Evolutionary conservation across 2,797 vertebrate genomes (phyloP).

Genomic region (Netta rufina): DNA sequence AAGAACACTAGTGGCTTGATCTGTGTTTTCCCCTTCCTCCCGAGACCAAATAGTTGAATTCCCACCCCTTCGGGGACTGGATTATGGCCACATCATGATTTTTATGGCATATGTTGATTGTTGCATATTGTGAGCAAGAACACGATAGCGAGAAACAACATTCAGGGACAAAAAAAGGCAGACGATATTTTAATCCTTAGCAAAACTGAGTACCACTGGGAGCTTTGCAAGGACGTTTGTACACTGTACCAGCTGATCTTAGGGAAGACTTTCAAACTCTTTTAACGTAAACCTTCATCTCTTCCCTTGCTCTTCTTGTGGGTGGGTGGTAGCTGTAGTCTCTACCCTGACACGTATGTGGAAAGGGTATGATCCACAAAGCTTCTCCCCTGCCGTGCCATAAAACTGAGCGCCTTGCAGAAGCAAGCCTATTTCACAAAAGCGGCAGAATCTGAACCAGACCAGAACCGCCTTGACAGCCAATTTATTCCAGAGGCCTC

Average conservation of each 20-base stretch:
- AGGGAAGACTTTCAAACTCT: not conserved
- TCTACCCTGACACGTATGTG: not conserved
- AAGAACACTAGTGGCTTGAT: not conserved
- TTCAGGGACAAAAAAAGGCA: not conserved
- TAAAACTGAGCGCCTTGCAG: conserved; percentile 21
- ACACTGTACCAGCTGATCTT: not conserved
- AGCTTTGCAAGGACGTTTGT: not conserved
- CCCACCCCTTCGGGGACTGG: not conserved
- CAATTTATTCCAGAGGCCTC: conserved; percentile 49
- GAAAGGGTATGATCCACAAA: conserved; percentile 29
- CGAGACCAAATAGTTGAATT: not conserved
- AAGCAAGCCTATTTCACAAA: conserved; percentile 64
- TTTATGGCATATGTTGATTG: not conserved
- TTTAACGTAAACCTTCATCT: conserved; percentile 23
- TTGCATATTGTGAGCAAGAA: not conserved
- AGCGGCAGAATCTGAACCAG: conserved; percentile 70
- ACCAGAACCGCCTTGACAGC: conserved; percentile 53
- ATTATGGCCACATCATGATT: not conserved
- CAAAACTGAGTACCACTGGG: not conserved
- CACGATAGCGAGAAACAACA: not conserved
- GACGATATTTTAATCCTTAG: not conserved
- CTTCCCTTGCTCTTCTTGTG: not conserved
- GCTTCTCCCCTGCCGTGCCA: conserved; percentile 22
- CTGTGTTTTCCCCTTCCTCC: not conserved
- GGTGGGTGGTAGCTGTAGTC: not conserved